Evolutionary conservation across 2,888 invertebrate genomes (phyloP).

Genomic region (Leptogaster cylindrica): DNA sequence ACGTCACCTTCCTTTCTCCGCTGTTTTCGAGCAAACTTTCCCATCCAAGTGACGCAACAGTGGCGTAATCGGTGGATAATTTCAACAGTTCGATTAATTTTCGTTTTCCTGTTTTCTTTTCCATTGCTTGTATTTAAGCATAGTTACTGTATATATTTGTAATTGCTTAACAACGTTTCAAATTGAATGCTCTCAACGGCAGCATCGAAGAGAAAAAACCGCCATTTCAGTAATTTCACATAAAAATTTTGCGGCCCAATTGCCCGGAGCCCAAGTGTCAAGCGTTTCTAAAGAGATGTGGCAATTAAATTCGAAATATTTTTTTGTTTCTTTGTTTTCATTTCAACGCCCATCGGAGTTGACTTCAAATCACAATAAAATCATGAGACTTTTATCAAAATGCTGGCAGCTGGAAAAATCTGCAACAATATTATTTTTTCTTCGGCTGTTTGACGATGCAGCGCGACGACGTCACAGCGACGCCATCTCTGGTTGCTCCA

Average conservation of each 20-base stretch:
- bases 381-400: not conserved
- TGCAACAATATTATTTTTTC: conserved; percentile 1
- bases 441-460: not conserved
- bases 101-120: no score
- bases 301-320: not conserved
- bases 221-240: not conserved
- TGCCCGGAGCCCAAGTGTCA: not conserved
- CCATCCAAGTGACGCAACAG: no score
- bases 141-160: no score
- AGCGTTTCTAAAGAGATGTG: conserved; percentile 1
- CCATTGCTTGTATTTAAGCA: no score
- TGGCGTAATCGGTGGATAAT: no score
- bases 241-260: not conserved
- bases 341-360: not conserved
- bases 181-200: no score
- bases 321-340: no score
- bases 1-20: no score
- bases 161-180: no score
- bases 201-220: no score
- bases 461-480: conserved; percentile 1
- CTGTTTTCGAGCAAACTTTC: no score
- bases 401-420: conserved; percentile 1
- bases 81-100: no score
- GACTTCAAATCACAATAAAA: not conserved
- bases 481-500: not conserved